phyloP scores from a whole-genome alignment of 2,113 vertebrate genomes.

The Macrotus californicus region DNA sequence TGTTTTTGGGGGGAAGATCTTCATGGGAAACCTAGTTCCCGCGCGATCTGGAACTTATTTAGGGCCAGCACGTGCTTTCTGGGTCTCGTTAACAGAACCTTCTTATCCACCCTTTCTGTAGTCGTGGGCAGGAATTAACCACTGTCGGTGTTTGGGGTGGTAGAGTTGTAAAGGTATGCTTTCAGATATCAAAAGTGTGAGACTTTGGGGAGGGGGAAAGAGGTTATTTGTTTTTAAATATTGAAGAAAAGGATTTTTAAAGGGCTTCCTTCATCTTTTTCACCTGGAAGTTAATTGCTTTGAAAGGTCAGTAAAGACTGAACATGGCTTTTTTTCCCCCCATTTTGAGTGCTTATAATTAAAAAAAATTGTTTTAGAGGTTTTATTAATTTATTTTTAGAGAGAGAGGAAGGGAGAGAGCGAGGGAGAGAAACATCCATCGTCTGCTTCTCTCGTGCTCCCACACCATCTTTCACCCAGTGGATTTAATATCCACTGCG shows the following conservation, averaged over 20 bases:
- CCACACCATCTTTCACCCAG: not conserved
- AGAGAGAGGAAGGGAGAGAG: too few species aligned
- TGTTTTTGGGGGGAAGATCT: not conserved
- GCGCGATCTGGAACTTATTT: not conserved
- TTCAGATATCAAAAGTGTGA: not conserved
- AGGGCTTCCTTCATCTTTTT: conserved; percentile 1
- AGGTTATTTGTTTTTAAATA: not conserved
- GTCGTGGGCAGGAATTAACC: not conserved
- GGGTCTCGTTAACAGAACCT: not conserved
- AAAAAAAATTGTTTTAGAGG: too few species aligned
- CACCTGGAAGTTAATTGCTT: not conserved
- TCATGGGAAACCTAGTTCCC: not conserved
- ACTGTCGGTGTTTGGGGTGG: not conserved
- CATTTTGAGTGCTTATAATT: not conserved
- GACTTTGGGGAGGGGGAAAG: not conserved
- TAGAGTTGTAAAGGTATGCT: not conserved
- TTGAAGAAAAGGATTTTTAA: not conserved
- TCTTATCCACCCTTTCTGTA: not conserved
- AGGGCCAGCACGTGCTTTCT: not conserved
- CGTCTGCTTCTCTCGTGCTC: too few species aligned
- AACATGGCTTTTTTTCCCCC: not conserved
- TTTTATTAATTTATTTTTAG: too few species aligned
- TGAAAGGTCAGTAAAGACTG: not conserved
- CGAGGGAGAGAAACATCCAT: too few species aligned
- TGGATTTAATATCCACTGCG: not conserved